A percentile compares a stretch with the other conserved stretches of the same genome.
These are phyloP conservation scores for Hirtodrosophila trivittata DNA, from an alignment of 2,888 invertebrate species.

Conservation along the genomic window DNA sequence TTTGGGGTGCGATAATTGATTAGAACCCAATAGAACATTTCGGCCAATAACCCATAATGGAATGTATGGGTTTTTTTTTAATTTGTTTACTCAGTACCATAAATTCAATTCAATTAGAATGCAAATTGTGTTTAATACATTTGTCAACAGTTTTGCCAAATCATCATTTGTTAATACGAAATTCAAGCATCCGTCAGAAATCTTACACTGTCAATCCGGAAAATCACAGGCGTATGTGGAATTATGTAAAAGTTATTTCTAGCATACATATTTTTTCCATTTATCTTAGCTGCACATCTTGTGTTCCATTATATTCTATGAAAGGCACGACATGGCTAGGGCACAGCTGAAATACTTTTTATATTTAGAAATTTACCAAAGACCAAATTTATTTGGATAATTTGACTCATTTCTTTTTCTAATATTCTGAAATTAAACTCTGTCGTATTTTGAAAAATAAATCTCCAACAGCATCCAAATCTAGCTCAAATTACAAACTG, in stretches of 20 bases:
- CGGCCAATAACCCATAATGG: background rate
- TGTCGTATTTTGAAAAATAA: no score
- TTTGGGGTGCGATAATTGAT: slow-evolving; percentile 19
- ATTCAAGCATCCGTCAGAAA: slow-evolving; percentile 13
- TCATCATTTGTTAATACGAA: slow-evolving; percentile 31
- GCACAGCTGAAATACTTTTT: no score
- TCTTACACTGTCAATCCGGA: slow-evolving; percentile 32
- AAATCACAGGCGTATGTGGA: slow-evolving; percentile 2
- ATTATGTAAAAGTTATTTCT: background rate
- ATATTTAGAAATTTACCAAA: no score
- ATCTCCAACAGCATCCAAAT: no score
- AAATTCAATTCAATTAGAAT: slow-evolving; percentile 20
- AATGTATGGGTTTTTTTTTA: slow-evolving; percentile 12
- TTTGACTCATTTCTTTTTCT: no score
- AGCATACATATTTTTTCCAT: no score
- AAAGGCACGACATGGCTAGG: no score
- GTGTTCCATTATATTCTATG: no score
- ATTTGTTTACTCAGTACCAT: background rate
- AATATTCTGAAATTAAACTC: no score
- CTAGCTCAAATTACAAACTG: no score
- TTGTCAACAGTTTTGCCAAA: slow-evolving; percentile 25
- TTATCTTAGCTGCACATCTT: no score
- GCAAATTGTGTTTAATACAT: slow-evolving; percentile 19
- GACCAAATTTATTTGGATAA: no score
- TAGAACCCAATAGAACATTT: slow-evolving; percentile 8